Percentiles rank a stretch among this genome's conserved stretches.
These are phyloP conservation scores for Chromobotia macracanthus DNA, from an alignment of 2,797 vertebrate genomes.

Conservation along the genomic window DNA sequence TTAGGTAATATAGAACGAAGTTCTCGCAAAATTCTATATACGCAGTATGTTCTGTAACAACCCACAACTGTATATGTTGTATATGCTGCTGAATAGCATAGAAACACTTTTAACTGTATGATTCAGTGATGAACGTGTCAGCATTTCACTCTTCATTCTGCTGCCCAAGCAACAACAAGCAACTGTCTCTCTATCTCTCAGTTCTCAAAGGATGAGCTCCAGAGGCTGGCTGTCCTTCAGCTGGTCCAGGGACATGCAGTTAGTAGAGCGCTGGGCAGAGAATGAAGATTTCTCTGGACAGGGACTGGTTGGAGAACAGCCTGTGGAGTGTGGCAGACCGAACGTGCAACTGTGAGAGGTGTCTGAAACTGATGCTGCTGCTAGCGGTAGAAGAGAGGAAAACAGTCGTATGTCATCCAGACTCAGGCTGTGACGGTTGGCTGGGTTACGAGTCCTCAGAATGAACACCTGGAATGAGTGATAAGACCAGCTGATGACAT, in stretches of 20 bases:
- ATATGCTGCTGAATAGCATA: background rate
- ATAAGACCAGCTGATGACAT: background rate
- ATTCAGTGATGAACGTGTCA: background rate
- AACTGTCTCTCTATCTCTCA: background rate
- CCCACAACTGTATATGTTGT: background rate
- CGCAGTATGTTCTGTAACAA: background rate
- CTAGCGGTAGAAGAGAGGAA: slow-evolving; percentile 67
- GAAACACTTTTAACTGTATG: background rate
- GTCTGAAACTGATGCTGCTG: slow-evolving; percentile 70
- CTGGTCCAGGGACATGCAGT: slow-evolving; percentile 82
- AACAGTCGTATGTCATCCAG: slow-evolving; percentile 77
- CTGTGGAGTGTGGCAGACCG: slow-evolving; percentile 72
- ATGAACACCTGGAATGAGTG: slow-evolving; percentile 60
- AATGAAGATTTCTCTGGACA: slow-evolving; percentile 80
- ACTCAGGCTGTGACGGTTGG: slow-evolving; percentile 80
- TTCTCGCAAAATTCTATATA: background rate
- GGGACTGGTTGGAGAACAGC: slow-evolving; percentile 70
- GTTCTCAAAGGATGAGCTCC: slow-evolving; percentile 73
- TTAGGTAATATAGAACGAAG: background rate
- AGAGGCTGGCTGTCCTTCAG: slow-evolving; percentile 80
- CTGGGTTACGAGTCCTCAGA: slow-evolving; percentile 60
- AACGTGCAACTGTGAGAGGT: slow-evolving; percentile 82
- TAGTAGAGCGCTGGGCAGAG: slow-evolving; percentile 78
- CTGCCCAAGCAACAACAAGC: background rate
- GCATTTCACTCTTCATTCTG: background rate